Conservation (phyloP, 2,888 invertebrate genomes). For the Andrena bicolor region DNA sequence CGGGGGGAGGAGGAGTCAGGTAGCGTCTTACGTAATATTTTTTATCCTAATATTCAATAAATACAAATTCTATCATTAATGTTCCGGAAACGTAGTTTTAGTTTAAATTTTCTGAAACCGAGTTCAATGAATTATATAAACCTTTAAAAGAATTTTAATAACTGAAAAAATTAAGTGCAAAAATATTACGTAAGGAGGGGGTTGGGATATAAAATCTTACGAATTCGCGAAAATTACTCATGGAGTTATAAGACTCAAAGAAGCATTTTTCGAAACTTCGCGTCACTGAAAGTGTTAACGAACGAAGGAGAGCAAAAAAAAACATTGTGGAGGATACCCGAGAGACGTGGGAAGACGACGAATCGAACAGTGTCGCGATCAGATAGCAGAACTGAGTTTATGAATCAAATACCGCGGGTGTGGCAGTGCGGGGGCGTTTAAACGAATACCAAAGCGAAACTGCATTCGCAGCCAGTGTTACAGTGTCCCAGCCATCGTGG, state of each 20-base stretch:
- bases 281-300: not conserved
- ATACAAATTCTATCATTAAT: no score
- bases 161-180: no score
- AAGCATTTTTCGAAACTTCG: not conserved
- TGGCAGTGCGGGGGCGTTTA: conserved; percentile 15
- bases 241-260: not conserved
- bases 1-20: no score
- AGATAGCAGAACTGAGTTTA: conserved; percentile 42
- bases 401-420: conserved; percentile 31
- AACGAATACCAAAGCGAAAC: conserved; percentile 50
- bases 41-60: no score
- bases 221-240: no score
- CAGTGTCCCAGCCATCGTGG: conserved; percentile 53
- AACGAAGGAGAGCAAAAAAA: not conserved
- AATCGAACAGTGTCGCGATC: conserved; percentile 7
- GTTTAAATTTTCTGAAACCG: no score
- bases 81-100: no score
- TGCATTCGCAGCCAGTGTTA: conserved; percentile 20
- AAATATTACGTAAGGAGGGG: no score
- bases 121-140: no score
- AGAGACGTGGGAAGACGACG: not conserved
- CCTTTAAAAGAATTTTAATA: no score
- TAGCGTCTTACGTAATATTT: no score
- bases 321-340: not conserved
- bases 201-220: no score